Evolutionary conservation across 2,888 invertebrate genomes (phyloP).

Genomic region (Troides oblongomaculatus): DNA sequence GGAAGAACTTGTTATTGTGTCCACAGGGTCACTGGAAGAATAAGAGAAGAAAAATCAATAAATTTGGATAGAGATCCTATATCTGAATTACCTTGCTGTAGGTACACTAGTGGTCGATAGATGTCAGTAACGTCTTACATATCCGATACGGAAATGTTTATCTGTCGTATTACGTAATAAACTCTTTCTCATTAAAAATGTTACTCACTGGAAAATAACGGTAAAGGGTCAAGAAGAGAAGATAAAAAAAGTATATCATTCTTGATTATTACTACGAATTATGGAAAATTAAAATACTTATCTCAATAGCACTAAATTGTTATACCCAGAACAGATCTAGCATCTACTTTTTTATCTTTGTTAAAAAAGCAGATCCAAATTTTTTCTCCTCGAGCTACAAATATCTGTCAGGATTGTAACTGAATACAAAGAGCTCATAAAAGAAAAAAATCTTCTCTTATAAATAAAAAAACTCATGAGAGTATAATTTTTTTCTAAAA

Average conservation of each 20-base stretch:
- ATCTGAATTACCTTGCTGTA: constrained; percentile 67
- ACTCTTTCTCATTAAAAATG: too few species aligned
- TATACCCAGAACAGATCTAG: too few species aligned
- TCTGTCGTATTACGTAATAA: too few species aligned
- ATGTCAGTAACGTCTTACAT: background rate
- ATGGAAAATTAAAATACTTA: background rate
- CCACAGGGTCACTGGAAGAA: constrained; percentile 73
- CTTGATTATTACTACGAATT: too few species aligned
- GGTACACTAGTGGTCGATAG: constrained; percentile 43
- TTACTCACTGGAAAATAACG: too few species aligned
- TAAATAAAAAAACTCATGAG: too few species aligned
- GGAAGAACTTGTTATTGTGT: constrained; percentile 82
- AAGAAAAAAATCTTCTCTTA: too few species aligned
- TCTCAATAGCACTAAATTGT: background rate
- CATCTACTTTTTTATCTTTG: too few species aligned
- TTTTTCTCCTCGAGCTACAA: background rate
- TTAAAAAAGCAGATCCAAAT: too few species aligned
- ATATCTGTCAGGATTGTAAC: background rate
- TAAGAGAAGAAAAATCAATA: constrained; percentile 44
- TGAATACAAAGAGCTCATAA: too few species aligned
- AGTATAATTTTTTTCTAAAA: background rate
- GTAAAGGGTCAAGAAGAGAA: too few species aligned
- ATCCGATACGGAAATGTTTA: background rate
- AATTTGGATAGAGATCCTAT: constrained; percentile 56
- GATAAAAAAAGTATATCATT: too few species aligned